A percentile compares a stretch with the other conserved stretches of the same genome.
Conservation (phyloP, 2,797 vertebrate species). For the Acropternis orthonyx region DNA sequence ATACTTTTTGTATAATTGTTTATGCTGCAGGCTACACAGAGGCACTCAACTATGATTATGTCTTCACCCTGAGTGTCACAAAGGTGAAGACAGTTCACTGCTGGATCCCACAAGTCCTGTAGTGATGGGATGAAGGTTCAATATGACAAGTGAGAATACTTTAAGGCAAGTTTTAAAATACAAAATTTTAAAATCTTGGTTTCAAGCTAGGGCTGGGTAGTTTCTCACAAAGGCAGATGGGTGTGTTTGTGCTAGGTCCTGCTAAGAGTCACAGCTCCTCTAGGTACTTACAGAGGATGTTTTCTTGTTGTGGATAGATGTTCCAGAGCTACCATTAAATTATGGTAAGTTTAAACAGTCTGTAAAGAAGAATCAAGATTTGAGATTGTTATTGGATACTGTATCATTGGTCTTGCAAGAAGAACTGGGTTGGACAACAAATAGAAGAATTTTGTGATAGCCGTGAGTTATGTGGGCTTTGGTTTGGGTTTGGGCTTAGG, state of each 20-base stretch:
- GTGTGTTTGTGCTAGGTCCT: neutral
- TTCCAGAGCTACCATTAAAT: neutral
- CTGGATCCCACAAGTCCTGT: neutral
- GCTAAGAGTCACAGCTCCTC: neutral
- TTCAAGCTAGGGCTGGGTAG: neutral
- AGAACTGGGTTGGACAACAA: neutral
- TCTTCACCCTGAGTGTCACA: neutral
- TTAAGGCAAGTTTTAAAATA: neutral
- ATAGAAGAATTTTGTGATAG: neutral
- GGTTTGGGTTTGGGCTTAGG: neutral
- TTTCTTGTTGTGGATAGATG: neutral
- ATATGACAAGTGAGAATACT: neutral
- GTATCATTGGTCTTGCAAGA: neutral
- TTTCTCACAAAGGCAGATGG: neutral
- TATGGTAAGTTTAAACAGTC: neutral
- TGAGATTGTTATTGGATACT: neutral
- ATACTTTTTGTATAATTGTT: neutral
- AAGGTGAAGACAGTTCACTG: neutral
- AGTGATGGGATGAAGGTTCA: neutral
- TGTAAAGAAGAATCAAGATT: neutral
- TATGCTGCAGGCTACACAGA: neutral
- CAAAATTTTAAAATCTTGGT: neutral
- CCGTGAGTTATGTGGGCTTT: neutral
- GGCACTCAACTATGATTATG: neutral
- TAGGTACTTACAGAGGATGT: neutral